phyloP scores from a whole-genome alignment of 53 echinoderm and acorn worm genomes.

The Crossaster papposus region DNA sequence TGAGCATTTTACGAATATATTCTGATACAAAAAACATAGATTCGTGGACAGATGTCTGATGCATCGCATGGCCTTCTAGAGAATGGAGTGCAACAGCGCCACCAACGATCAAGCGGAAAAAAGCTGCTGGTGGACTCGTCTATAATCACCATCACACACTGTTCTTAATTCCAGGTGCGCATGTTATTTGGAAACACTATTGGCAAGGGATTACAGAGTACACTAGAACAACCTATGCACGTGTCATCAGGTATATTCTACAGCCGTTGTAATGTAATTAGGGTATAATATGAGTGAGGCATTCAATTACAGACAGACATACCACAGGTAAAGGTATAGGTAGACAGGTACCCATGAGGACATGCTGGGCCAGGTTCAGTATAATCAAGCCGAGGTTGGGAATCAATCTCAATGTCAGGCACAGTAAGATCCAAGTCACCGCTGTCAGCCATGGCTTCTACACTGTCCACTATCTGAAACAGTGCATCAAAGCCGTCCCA shows the following conservation, averaged over 20 bases:
- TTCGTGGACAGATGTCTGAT: too few species aligned
- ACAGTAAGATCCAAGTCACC: slow-evolving; percentile 17
- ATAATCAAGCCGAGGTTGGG: slow-evolving; percentile 27
- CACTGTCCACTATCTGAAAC: background rate
- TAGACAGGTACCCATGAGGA: slow-evolving; percentile 27
- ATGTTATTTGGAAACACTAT: too few species aligned
- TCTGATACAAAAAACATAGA: too few species aligned
- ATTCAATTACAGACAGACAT: background rate
- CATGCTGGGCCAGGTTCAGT: slow-evolving; percentile 49
- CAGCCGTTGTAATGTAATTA: background rate
- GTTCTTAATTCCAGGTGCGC: too few species aligned
- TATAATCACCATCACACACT: too few species aligned
- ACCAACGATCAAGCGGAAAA: too few species aligned
- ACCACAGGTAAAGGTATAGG: slow-evolving; percentile 35
- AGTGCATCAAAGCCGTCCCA: slow-evolving; percentile 39
- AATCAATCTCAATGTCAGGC: slow-evolving; percentile 51
- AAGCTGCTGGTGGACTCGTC: too few species aligned
- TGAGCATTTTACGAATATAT: too few species aligned
- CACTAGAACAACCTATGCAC: too few species aligned
- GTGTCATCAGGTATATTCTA: background rate
- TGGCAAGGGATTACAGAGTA: too few species aligned
- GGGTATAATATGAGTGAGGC: background rate
- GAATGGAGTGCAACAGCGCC: too few species aligned
- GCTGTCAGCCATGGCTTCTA: background rate
- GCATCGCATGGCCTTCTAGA: too few species aligned